Percentiles rank a stretch among this genome's conserved stretches.
phyloP scores from a whole-genome alignment of 1,140 invertebrate species.

The Hyles euphorbiae region DNA sequence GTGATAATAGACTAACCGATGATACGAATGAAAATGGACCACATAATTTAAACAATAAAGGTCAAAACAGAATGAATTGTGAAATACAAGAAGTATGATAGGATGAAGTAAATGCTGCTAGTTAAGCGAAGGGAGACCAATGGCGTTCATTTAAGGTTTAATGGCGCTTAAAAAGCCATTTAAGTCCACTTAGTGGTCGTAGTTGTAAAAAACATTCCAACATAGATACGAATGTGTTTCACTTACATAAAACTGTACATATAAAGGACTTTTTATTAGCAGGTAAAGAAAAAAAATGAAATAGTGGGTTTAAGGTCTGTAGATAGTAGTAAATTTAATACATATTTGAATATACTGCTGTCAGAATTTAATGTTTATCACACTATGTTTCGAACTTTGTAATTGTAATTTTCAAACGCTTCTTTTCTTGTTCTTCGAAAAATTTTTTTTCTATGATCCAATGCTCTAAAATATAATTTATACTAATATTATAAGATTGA shows the following conservation, averaged over 20 bases:
- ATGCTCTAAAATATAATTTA: no score
- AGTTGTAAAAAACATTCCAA: slow-evolving; percentile 15
- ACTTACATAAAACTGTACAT: not conserved
- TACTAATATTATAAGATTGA: no score
- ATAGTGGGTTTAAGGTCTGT: no score
- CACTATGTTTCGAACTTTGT: no score
- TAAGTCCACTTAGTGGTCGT: slow-evolving; percentile 7
- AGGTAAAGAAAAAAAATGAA: no score
- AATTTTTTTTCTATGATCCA: no score
- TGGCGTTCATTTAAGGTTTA: slow-evolving; percentile 37
- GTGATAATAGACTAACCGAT: slow-evolving; percentile 27
- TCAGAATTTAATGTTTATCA: no score
- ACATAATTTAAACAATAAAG: slow-evolving; percentile 20
- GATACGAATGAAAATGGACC: slow-evolving; percentile 22
- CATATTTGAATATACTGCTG: no score
- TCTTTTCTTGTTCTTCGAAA: no score
- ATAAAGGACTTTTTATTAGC: no score
- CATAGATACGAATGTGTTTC: not conserved
- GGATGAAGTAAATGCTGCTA: slow-evolving; percentile 35
- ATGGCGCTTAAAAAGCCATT: slow-evolving; percentile 36
- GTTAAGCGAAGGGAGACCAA: slow-evolving; percentile 35
- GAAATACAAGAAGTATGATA: slow-evolving; percentile 19
- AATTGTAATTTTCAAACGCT: no score
- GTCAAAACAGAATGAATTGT: slow-evolving; percentile 16
- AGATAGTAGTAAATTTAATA: no score